Base-by-base conservation (phyloP, 2,797 vertebrate genomes). In the Linurgus olivaceus region DNA sequence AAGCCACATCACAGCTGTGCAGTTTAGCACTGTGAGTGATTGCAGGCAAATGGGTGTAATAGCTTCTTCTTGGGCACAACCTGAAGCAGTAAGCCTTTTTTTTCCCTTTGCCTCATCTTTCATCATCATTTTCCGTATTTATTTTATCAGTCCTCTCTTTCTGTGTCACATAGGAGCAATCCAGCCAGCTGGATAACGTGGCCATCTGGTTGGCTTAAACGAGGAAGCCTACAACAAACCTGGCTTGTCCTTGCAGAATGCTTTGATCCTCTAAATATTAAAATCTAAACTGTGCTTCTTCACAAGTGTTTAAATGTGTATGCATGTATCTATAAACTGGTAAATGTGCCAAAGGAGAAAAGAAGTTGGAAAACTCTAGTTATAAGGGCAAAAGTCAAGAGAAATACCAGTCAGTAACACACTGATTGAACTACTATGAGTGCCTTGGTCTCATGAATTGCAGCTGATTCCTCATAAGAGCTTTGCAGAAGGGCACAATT, bases 401-500 rank as follows among this genome's bases (percentile, higher is more conserved):
- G 47, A 37, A 78, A 18, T 28, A 16, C 52, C 29, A 26, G 10
- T 73, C 40, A 59, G 55, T 70, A 59, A n/a, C 20, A 40, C 26
- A 31, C 2, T 0, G 0, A 8, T 26, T 42, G 35, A 84, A 42
- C 33, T 55, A 2, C 31, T 33, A 1, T 31, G 11, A 11, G 11
- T 55, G 37, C 28, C 55, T 73, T 3, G 4, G 23, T 52, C 65
- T 87, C 65, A 25, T 31, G 31, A 77, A 23, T 23, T 74, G 58
- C 40, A 28, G 4, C 48, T 70, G 20, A 55, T 81, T 92, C 31
- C 21, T 57, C 2, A 0, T 50, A 58, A 44, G 58, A 67, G 15
- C 50, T 93, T 75, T 81, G 48, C 66, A 86, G 54, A 87, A 90
- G 55, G 33, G 25, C 44, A 78, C 17, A 48, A 24, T 48, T 75